Base-by-base conservation (phyloP, 1,140 invertebrate genomes). In the Tetraneura akinire region DNA sequence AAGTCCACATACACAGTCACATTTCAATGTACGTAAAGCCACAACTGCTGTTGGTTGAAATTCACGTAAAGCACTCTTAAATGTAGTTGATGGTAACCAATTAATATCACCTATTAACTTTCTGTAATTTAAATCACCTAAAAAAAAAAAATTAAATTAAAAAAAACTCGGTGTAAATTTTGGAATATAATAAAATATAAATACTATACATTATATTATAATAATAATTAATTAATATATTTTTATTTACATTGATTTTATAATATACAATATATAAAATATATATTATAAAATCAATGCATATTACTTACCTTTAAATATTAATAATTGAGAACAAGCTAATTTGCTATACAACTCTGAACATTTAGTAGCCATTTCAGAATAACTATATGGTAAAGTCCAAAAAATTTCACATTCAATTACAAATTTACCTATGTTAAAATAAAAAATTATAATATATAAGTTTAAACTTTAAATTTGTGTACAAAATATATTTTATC, bases 71-170 rank as follows among this genome's bases (percentile, higher is more conserved):
- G 92, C 91, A n/a, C 86, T 83, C 26, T 88, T 85, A 83, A 98
- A 96, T 9, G 88, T 84, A 5, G 91, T 92, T 0, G 88, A 90
- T 5, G 90, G 87, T 37, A 90, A 86, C 93, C 96, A 98, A 82
- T 93, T 92, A 66, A 91, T 89, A 85, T 99, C 98, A 0, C 93
- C 93, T 29, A 97, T 86, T 42, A 99, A 86, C 87, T 99, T 99
- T 68, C 96, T 87, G 86, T 98, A 99, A 87, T 99, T 98, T 6
- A 98, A 87, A 85, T 98, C 95, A 1, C 73, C 73, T 76, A 18
- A 11, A 74, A 21, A n/a, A 76, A 37, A 23, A 76, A 57, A 55
- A 76, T 57, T 37, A 21, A 73, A n/a, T n/a, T n/a, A n/a, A n/a
- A n/a, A n/a, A n/a, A n/a, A n/a, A n/a, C n/a, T n/a, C n/a, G n/a